phyloP scores from a whole-genome alignment of 2,113 vertebrate species.

The Chiloscyllium plagiosum region DNA sequence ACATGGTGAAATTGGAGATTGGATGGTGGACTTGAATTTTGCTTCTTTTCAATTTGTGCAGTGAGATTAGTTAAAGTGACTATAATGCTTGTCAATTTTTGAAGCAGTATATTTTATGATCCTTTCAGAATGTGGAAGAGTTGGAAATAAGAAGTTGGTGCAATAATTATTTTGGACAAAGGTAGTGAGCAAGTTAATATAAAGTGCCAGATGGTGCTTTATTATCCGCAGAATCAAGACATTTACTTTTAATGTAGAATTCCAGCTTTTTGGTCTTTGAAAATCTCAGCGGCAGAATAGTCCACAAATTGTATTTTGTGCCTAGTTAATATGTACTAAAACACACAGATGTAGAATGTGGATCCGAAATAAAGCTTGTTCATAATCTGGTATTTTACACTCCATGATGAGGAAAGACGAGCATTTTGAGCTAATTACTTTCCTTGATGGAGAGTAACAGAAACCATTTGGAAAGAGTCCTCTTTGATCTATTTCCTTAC shows the following conservation, averaged over 20 bases:
- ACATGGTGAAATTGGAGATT: neutral
- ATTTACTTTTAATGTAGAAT: neutral
- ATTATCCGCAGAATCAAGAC: neutral
- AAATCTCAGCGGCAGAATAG: neutral
- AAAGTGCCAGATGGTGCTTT: neutral
- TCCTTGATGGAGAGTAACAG: neutral
- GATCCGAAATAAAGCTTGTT: neutral
- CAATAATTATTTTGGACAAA: neutral
- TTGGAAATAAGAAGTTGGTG: neutral
- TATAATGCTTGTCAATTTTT: neutral
- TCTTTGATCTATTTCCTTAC: no score
- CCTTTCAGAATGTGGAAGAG: neutral
- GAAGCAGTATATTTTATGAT: neutral
- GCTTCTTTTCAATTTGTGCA: neutral
- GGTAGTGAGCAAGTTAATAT: neutral
- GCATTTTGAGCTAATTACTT: neutral
- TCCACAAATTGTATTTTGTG: neutral
- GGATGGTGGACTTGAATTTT: neutral
- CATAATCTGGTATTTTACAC: neutral
- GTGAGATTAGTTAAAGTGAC: neutral
- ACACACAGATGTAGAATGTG: neutral
- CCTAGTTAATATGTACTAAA: neutral
- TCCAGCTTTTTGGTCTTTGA: neutral
- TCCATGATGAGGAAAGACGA: neutral
- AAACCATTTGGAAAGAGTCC: neutral